phyloP scores from a whole-genome alignment of 2,888 invertebrate genomes.

The Apamea monoglypha region DNA sequence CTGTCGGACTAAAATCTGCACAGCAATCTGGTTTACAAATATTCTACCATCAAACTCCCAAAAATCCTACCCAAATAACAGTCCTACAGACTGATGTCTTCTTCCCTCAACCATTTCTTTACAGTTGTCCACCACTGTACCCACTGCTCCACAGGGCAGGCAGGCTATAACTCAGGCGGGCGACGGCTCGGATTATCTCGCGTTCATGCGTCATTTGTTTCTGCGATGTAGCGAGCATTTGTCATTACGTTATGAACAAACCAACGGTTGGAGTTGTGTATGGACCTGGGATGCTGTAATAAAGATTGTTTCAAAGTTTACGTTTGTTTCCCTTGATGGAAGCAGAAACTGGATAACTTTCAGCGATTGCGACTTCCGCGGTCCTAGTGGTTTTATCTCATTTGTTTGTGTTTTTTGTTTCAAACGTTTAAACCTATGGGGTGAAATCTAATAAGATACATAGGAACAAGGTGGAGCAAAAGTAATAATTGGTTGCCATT shows the following conservation, averaged over 20 bases:
- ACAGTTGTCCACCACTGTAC: not conserved
- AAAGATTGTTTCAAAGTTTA: not conserved
- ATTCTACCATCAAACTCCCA: not conserved
- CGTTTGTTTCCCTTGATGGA: not conserved
- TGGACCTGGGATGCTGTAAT: not conserved
- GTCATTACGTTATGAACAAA: constrained; percentile 26
- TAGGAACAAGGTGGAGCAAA: not conserved
- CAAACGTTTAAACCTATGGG: not conserved
- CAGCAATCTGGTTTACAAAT: not conserved
- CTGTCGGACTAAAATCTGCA: no score
- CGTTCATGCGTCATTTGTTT: constrained; percentile 64
- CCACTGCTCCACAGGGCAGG: not conserved
- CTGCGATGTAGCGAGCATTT: constrained; percentile 31
- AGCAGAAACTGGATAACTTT: not conserved
- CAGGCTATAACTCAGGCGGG: constrained; percentile 49
- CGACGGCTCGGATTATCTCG: constrained; percentile 59
- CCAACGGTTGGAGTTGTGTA: not conserved
- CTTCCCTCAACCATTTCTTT: not conserved
- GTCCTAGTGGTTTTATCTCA: not conserved
- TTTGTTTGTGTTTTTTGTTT: not conserved
- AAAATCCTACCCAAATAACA: not conserved
- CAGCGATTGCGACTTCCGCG: no score
- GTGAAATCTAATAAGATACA: not conserved
- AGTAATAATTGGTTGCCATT: not conserved
- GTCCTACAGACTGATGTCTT: not conserved